These are phyloP conservation scores for Garra rufa DNA, from an alignment of 2,113 vertebrate genomes.

Conservation along the genomic window DNA sequence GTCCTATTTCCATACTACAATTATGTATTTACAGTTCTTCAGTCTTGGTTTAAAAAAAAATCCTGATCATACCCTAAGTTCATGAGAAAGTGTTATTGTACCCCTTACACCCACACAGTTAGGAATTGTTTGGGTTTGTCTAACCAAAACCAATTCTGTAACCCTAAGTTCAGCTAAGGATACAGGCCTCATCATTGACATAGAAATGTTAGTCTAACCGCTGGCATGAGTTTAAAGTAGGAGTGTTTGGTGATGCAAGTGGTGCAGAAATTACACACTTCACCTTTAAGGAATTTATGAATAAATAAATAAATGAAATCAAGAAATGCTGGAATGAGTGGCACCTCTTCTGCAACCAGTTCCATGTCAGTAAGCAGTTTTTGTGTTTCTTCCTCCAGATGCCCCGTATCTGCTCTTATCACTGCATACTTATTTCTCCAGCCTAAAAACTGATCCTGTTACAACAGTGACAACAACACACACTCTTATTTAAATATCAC, in stretches of 20 bases:
- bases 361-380: conserved; percentile 75
- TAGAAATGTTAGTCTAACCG: too few species aligned
- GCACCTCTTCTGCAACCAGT: conserved; percentile 80
- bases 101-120: too few species aligned
- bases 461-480: not conserved
- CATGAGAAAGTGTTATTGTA: too few species aligned
- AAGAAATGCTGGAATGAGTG: not conserved
- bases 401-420: conserved; percentile 75
- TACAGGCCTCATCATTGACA: not conserved
- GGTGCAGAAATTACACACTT: not conserved
- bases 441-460: conserved; percentile 79
- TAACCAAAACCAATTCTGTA: not conserved
- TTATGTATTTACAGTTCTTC: too few species aligned
- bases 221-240: not conserved
- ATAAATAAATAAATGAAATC: not conserved
- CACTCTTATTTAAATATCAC: not conserved
- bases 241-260: not conserved
- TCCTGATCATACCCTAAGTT: too few species aligned
- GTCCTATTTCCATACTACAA: not conserved
- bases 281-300: not conserved
- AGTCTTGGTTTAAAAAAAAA: too few species aligned
- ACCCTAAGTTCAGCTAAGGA: not conserved
- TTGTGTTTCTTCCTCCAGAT: conserved; percentile 73
- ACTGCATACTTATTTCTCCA: conserved; percentile 81
- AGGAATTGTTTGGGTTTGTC: too few species aligned